These are phyloP conservation scores for Mastomys coucha DNA, from an alignment of 2,113 vertebrate genomes.

Conservation along the genomic window DNA sequence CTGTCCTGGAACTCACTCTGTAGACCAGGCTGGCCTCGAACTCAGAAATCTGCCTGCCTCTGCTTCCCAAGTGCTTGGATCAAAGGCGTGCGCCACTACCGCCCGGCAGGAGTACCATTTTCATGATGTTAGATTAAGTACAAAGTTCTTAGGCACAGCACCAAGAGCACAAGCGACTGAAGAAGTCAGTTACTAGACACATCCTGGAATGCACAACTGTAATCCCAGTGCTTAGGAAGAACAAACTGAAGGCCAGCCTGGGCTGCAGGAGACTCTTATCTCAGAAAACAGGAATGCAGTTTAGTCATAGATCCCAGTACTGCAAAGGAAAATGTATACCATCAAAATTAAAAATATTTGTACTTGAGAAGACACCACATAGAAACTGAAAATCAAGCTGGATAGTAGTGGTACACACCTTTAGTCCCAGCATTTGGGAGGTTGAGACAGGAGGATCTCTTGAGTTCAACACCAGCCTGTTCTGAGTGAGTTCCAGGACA, in stretches of 20 bases:
- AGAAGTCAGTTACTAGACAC: neutral
- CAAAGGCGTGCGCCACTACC: too few relatives aligned
- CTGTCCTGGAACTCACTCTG: too few relatives aligned
- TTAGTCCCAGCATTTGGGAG: neutral
- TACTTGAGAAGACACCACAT: neutral
- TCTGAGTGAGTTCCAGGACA: neutral
- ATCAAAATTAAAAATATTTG: neutral
- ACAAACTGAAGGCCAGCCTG: neutral
- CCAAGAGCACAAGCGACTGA: neutral
- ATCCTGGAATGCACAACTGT: neutral
- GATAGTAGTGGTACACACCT: neutral
- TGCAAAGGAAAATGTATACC: neutral
- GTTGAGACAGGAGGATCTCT: neutral
- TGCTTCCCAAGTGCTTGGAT: too few relatives aligned
- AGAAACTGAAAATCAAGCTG: neutral
- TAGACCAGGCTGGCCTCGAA: too few relatives aligned
- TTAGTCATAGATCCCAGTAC: neutral
- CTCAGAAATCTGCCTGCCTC: too few relatives aligned
- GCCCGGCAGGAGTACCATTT: neutral
- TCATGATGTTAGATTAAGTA: neutral
- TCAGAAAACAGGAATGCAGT: neutral
- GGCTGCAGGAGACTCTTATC: neutral
- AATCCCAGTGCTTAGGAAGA: neutral
- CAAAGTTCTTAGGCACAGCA: neutral
- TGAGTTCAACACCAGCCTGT: too few relatives aligned